phyloP scores from a whole-genome alignment of 2,888 invertebrate species.

The Uropetala carovei region DNA sequence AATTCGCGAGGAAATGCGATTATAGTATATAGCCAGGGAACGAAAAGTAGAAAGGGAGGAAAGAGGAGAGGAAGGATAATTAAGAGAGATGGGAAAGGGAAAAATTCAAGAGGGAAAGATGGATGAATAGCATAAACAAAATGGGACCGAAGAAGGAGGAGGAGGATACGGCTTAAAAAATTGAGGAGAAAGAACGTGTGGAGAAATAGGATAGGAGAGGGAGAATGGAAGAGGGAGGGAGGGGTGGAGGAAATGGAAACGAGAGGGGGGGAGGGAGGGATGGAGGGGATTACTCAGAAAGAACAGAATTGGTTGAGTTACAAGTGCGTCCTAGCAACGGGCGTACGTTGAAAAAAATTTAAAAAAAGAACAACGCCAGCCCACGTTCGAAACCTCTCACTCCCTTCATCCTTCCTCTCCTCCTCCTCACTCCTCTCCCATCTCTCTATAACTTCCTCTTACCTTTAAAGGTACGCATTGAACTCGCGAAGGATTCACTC shows the following conservation, averaged over 20 bases:
- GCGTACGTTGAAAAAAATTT: no score
- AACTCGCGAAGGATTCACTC: not conserved
- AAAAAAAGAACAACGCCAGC: no score
- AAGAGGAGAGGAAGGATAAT: not conserved
- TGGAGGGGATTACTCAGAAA: not conserved
- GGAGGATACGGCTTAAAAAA: no score
- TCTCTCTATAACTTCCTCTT: not conserved
- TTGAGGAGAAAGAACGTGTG: no score
- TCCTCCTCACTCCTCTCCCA: no score
- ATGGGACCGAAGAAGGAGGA: no score
- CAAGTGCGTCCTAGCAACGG: not conserved
- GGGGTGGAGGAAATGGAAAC: not conserved
- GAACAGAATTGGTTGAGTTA: not conserved
- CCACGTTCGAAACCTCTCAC: no score
- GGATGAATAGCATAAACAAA: no score
- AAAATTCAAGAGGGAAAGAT: no score
- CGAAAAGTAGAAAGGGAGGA: not conserved
- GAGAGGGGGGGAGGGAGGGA: not conserved
- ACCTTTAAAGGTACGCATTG: not conserved
- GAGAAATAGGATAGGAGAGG: not conserved
- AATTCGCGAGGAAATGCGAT: no score
- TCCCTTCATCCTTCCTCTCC: no score
- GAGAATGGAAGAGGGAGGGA: not conserved
- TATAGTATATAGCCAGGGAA: no score
- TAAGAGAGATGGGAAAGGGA: not conserved